phyloP scores from a whole-genome alignment of 1,140 invertebrate species.

The Neelides sp. region DNA sequence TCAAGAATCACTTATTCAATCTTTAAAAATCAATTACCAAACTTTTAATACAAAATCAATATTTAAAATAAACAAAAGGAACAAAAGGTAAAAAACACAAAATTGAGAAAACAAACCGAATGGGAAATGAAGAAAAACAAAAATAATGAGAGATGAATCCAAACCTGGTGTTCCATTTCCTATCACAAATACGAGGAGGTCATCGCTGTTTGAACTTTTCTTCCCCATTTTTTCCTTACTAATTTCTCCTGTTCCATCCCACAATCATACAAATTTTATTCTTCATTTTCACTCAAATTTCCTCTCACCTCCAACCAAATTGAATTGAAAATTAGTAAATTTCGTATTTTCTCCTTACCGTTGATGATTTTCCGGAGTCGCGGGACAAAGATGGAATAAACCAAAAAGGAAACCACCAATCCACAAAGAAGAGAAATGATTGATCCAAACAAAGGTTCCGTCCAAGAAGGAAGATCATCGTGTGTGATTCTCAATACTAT shows the following conservation, averaged over 20 bases:
- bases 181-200: slow-evolving; percentile 21
- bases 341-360: too few relatives aligned
- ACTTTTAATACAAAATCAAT: not conserved
- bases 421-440: slow-evolving; percentile 57
- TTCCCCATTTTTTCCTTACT: too few relatives aligned
- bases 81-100: too few relatives aligned
- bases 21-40: not conserved
- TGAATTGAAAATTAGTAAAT: too few relatives aligned
- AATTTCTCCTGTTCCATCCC: too few relatives aligned
- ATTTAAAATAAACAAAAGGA: too few relatives aligned
- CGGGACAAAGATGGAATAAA: slow-evolving; percentile 70
- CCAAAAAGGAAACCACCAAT: slow-evolving; percentile 51
- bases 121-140: too few relatives aligned
- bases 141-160: not conserved
- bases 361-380: slow-evolving; percentile 55
- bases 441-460: slow-evolving; percentile 63
- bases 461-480: slow-evolving; percentile 15
- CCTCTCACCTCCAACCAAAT: too few relatives aligned
- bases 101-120: too few relatives aligned
- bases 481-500: slow-evolving; percentile 53
- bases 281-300: too few relatives aligned
- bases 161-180: slow-evolving; percentile 16
- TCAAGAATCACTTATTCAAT: slow-evolving; percentile 1
- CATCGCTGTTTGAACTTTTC: slow-evolving; percentile 1
- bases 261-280: too few relatives aligned